These are phyloP conservation scores for Achatina immaculata DNA, from an alignment of 1,140 invertebrate species.

Conservation along the genomic window DNA sequence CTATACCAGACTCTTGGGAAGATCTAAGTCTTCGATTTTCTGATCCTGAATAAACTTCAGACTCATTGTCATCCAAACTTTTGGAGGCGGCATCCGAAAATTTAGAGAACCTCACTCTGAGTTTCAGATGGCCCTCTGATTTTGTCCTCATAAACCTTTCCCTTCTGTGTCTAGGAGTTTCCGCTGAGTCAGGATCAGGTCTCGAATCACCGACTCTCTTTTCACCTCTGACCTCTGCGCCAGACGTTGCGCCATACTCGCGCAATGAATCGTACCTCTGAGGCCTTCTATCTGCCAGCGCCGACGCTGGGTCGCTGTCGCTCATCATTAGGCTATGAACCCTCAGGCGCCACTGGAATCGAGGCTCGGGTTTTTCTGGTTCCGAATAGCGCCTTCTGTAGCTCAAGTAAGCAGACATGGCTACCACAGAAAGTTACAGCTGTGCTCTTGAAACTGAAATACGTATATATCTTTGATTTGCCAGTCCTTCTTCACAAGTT, in stretches of 20 bases:
- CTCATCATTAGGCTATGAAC: slow-evolving; percentile 34
- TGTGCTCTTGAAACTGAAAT: too few species aligned
- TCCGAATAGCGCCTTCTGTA: background rate
- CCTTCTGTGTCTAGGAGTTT: background rate
- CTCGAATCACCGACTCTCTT: background rate
- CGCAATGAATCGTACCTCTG: background rate
- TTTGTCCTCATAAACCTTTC: slow-evolving; percentile 25
- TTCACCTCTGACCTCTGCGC: background rate
- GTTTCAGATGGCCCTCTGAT: slow-evolving; percentile 30
- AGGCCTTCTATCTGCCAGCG: background rate
- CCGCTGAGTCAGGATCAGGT: background rate
- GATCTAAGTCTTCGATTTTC: background rate
- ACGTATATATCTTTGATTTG: too few species aligned
- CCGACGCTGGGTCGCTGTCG: background rate
- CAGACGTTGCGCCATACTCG: background rate
- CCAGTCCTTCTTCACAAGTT: too few species aligned
- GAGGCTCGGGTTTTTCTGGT: slow-evolving; percentile 29
- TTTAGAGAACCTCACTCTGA: slow-evolving; percentile 22
- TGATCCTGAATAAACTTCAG: background rate
- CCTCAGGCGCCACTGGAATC: slow-evolving; percentile 31
- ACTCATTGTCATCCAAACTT: background rate
- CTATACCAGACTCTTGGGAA: background rate
- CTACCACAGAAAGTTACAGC: too few species aligned
- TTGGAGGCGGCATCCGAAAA: background rate
- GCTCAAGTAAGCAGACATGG: slow-evolving; percentile 23